These are phyloP conservation scores for Tachystola acroxantha DNA, from an alignment of 2,888 invertebrate species.

Conservation along the genomic window DNA sequence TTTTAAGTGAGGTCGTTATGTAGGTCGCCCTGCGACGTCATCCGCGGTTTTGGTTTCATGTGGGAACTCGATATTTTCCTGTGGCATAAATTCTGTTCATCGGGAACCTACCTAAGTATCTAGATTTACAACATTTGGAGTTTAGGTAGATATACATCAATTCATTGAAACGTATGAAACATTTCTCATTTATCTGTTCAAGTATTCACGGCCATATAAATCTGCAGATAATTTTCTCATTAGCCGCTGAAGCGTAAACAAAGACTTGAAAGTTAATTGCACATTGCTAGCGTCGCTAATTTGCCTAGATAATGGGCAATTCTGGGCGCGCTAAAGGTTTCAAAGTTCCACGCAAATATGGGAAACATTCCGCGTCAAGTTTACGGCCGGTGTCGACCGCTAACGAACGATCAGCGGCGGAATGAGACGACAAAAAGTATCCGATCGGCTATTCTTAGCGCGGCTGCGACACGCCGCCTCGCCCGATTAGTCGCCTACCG, in stretches of 20 bases:
- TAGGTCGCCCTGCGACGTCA: too few species aligned
- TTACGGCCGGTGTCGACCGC: slow-evolving; percentile 30
- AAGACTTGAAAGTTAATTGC: slow-evolving; percentile 5
- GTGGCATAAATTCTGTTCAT: too few species aligned
- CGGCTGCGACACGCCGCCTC: slow-evolving; percentile 29
- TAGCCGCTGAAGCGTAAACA: background rate
- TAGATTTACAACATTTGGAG: too few species aligned
- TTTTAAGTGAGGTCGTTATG: too few species aligned
- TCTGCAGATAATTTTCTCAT: background rate
- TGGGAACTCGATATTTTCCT: too few species aligned
- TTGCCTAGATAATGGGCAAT: slow-evolving; percentile 9
- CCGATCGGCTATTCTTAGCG: slow-evolving; percentile 48
- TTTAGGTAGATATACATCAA: too few species aligned
- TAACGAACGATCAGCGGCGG: slow-evolving; percentile 39
- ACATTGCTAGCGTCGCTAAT: slow-evolving; percentile 7
- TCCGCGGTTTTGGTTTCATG: too few species aligned
- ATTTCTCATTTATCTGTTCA: too few species aligned
- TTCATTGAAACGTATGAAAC: too few species aligned
- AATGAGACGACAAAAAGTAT: slow-evolving; percentile 54
- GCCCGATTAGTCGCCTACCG: slow-evolving; percentile 42
- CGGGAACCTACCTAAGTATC: too few species aligned
- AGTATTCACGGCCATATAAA: too few species aligned
- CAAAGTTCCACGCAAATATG: slow-evolving; percentile 5
- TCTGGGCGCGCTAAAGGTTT: slow-evolving; percentile 2
- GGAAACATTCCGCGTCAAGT: slow-evolving; percentile 28